These are phyloP conservation scores for Reticulitermes lucifugus DNA, from an alignment of 2,888 invertebrate genomes.

Conservation along the genomic window DNA sequence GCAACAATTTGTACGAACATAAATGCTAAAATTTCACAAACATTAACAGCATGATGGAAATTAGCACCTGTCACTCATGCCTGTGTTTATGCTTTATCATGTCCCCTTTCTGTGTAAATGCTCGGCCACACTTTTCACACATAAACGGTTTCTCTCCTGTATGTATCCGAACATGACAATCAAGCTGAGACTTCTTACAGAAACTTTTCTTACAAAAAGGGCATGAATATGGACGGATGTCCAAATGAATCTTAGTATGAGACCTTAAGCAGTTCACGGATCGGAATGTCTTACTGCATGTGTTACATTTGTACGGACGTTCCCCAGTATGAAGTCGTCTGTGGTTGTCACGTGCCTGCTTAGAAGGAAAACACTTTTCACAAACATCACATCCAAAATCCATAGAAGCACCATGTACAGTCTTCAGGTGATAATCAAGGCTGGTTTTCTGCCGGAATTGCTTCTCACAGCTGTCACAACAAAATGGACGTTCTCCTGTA, in stretches of 20 bases:
- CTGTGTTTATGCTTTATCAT: slow-evolving; percentile 5
- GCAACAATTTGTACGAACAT: too few species aligned
- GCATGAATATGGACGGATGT: slow-evolving; percentile 70
- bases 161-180: slow-evolving; percentile 69
- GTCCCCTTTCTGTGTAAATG: neutral
- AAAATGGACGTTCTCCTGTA: slow-evolving; percentile 72
- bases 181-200: slow-evolving; percentile 67
- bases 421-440: slow-evolving; percentile 8
- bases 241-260: slow-evolving; percentile 71
- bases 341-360: slow-evolving; percentile 64
- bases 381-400: slow-evolving; percentile 67
- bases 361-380: slow-evolving; percentile 65
- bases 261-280: slow-evolving; percentile 75
- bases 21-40: neutral
- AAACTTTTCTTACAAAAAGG: slow-evolving; percentile 69
- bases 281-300: slow-evolving; percentile 69
- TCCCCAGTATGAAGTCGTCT: slow-evolving; percentile 61
- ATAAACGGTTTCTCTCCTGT: slow-evolving; percentile 68
- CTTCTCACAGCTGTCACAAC: slow-evolving; percentile 75
- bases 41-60: neutral
- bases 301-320: slow-evolving; percentile 63
- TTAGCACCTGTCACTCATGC: neutral
- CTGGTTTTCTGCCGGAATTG: slow-evolving; percentile 66
- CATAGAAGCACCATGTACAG: slow-evolving; percentile 63
- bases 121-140: slow-evolving; percentile 66